These are phyloP conservation scores for Drosophila anomalipes DNA, from an alignment of 2,888 invertebrate genomes.

Conservation along the genomic window DNA sequence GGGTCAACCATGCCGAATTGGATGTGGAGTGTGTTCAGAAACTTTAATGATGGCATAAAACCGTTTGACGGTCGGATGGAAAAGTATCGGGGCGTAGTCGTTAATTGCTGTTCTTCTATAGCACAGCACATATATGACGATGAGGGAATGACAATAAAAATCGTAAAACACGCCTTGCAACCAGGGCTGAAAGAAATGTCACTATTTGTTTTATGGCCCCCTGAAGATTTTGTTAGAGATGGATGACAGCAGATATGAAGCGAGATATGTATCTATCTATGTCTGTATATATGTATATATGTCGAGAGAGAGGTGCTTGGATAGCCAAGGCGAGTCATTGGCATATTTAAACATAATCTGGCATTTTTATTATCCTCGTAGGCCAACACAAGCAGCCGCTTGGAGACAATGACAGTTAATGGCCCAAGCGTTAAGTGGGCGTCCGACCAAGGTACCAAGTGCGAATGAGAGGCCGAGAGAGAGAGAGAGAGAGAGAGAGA, in stretches of 20 bases:
- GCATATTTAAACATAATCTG: conserved; percentile 79
- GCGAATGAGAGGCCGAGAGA: background rate
- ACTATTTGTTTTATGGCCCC: conserved; percentile 54
- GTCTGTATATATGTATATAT: background rate
- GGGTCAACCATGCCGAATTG: conserved; percentile 8
- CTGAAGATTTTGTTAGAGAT: conserved; percentile 17
- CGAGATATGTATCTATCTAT: background rate
- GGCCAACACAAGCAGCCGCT: conserved; percentile 52
- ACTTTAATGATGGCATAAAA: conserved; percentile 64
- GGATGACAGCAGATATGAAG: background rate
- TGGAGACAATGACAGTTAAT: conserved; percentile 73
- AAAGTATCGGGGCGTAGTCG: conserved; percentile 16
- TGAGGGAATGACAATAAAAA: conserved; percentile 65
- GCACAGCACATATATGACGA: conserved; percentile 53
- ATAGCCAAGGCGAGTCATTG: conserved; percentile 42
- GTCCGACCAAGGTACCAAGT: conserved; percentile 6
- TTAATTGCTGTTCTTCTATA: conserved; percentile 14
- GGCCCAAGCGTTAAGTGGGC: conserved; percentile 53
- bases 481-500: background rate
- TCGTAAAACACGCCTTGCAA: conserved; percentile 68
- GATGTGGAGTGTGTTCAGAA: conserved; percentile 58
- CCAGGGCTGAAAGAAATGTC: conserved; percentile 22
- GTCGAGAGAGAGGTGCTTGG: background rate
- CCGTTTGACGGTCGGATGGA: conserved; percentile 23
- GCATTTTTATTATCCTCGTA: conserved; percentile 76